Evolutionary conservation across 1,140 invertebrate genomes (phyloP), one percentile per base, ranked within the genome.

Genomic region (Ceratina japonica): DNA sequence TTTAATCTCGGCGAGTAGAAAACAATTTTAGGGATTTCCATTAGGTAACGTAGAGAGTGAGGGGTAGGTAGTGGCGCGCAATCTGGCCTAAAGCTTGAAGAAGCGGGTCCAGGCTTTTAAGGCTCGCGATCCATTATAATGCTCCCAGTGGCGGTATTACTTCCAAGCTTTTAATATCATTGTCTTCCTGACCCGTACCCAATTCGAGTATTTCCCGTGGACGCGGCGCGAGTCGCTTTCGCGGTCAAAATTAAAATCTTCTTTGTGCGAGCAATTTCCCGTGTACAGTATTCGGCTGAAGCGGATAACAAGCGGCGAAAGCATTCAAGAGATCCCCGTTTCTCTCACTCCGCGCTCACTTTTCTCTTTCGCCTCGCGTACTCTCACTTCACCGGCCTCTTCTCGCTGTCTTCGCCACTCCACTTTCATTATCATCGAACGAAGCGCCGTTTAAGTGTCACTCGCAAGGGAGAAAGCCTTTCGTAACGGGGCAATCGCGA

Each of bases 21-120:
- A 72, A 72, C 68, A 72, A 77, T 77, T 77, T 77, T 77, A 63
- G 49, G 68, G 75, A 77, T 77, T 77, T 77, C 68, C 75, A 77
- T 63, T 63, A 71, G 58, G 49, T 77, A 18, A 13, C 18, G 65
- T 44, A 59, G 54, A n/a, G 15, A 4, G 54, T 56, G 12, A 4
- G 54, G 58, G 16, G 59, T 54, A 27, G n/a, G 22, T 3, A 24
- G 64, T 31, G 22, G n/a, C 61, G 44, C 27, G 49, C 75, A 61
- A 72, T 62, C 58, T 54, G 58, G 49, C 31, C 68, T 63, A 63
- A 37, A 77, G 69, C 75, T 63, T 24, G 20, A 69, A 63, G 62
- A 44, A 73, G 52, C 70, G n/a, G 27, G 20, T 22, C 51, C 24
- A 7, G 31, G 68, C 61, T 72, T 79, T 79, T 31, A 64, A 64